Base-by-base conservation (phyloP, 1,140 invertebrate genomes). In the Sarcophaga bullata region DNA sequence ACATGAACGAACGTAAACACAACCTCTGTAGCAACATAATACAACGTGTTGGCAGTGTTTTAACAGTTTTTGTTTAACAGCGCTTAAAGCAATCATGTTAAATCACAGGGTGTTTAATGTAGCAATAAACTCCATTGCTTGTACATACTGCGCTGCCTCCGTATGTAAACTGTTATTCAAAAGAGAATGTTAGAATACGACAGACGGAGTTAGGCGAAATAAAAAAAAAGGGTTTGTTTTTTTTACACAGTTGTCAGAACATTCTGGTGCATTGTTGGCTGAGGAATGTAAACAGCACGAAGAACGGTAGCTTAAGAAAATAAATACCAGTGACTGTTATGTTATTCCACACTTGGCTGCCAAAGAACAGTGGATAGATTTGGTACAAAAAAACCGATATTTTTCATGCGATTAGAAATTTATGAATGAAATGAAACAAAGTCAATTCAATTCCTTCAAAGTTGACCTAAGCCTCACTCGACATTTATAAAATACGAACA, bases 1-100 rank as follows among this genome's bases (percentile, higher is more conserved):
- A n/a, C n/a, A n/a, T n/a, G n/a, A n/a, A n/a, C n/a, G 19, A 78
- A 78, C 75, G 75, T 78, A 78, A 78, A 78, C 75, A 78, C 75
- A 78, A 78, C 75, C 75, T 78, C 9, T 37, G 0, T 3, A 17
- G 48, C n/a, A 78, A 50, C 75, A 78, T 8, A 78, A 78, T 50
- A 78, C 75, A 78, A 78, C 75, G 19, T 78, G 75, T 78, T 78
- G 46, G 75, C n/a, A 13, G 7, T 50, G 0, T 52, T 4, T 17
- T 5, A 9, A 11, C 37, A 48, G 47, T 37, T 37, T 37, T 0
- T 8, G 13, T 72, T n/a, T 78, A 78, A 78, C 75, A 52, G 75
- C n/a, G 62, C 8, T 58, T 37, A 17, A n/a, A 15, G 19, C 19
- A 4, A 2, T 25, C 8, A 49, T 78, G 75, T 78, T 52, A 17